Evolutionary conservation across 2,888 invertebrate genomes (phyloP).

Genomic region (Clistopyga incitator): DNA sequence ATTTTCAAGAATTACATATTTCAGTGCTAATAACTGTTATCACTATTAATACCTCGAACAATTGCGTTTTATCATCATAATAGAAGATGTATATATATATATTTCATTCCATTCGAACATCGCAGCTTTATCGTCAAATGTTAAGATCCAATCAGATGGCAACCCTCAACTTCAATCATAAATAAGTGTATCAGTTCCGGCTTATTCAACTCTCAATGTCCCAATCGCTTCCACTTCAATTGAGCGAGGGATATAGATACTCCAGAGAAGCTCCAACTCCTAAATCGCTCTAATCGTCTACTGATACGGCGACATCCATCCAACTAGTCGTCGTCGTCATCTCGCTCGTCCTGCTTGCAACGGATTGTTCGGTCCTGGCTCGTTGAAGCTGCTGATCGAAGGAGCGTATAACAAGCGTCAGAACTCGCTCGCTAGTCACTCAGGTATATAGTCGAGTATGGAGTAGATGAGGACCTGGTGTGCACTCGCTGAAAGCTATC

Average conservation of each 20-base stretch:
- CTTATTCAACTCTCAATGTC: not conserved
- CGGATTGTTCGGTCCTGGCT: constrained; percentile 55
- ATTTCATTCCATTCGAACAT: no score
- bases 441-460: constrained; percentile 5
- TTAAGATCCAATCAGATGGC: not conserved
- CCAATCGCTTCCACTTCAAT: not conserved
- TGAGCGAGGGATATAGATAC: not conserved
- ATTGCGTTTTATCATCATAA: no score
- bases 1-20: no score
- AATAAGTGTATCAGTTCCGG: not conserved
- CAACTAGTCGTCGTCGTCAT: constrained; percentile 39
- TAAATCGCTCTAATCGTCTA: constrained; percentile 43
- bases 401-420: constrained; percentile 67
- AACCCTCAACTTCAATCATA: not conserved
- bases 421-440: constrained; percentile 55
- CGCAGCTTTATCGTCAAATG: not conserved
- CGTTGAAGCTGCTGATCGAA: constrained; percentile 65
- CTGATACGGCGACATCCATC: constrained; percentile 53
- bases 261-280: not conserved
- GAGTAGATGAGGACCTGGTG: constrained; percentile 8
- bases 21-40: no score
- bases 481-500: constrained; percentile 20
- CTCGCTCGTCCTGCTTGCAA: not conserved
- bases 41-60: no score
- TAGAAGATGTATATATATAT: no score